Conservation (phyloP, 2,797 vertebrate species). For the Ateles fusciceps region DNA sequence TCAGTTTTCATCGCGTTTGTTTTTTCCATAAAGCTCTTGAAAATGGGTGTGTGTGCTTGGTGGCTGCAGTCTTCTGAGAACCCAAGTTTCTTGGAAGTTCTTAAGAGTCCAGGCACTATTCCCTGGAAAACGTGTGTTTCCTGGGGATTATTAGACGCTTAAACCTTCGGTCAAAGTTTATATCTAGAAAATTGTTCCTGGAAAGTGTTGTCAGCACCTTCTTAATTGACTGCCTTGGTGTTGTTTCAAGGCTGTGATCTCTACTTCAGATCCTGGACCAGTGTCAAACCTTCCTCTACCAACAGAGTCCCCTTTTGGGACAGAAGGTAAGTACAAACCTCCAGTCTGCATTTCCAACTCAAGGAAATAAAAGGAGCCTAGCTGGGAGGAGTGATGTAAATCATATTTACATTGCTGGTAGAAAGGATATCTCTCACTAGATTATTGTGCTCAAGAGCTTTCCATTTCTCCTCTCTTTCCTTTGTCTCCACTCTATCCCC, state of each 20-base stretch:
- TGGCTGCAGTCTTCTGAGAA: constrained; percentile 57
- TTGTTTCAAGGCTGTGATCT: constrained; percentile 24
- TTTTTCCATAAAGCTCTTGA: constrained; percentile 47
- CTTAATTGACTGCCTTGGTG: constrained; percentile 64
- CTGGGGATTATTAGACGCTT: constrained; percentile 60
- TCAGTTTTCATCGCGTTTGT: neutral
- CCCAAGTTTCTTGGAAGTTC: constrained; percentile 68
- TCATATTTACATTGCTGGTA: neutral
- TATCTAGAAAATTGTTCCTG: constrained; percentile 64
- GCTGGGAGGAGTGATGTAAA: neutral
- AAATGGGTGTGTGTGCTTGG: constrained; percentile 13
- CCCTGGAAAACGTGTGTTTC: constrained; percentile 71
- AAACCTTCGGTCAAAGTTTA: constrained; percentile 62
- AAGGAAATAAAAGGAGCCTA: neutral
- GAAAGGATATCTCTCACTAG: constrained; percentile 19
- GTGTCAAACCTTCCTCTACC: neutral
- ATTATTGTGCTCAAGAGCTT: neutral
- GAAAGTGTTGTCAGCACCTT: constrained; percentile 60
- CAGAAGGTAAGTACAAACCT: constrained; percentile 17
- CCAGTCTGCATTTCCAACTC: neutral
- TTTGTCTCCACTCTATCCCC: neutral
- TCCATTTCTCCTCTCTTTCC: neutral
- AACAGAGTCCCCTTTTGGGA: neutral
- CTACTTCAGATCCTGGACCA: constrained; percentile 28
- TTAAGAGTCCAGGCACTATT: constrained; percentile 56